Evolutionary conservation across 2,113 vertebrate species (phyloP), one percentile per base, ranked within the genome.

Genomic region (Pampusana beccarii): DNA sequence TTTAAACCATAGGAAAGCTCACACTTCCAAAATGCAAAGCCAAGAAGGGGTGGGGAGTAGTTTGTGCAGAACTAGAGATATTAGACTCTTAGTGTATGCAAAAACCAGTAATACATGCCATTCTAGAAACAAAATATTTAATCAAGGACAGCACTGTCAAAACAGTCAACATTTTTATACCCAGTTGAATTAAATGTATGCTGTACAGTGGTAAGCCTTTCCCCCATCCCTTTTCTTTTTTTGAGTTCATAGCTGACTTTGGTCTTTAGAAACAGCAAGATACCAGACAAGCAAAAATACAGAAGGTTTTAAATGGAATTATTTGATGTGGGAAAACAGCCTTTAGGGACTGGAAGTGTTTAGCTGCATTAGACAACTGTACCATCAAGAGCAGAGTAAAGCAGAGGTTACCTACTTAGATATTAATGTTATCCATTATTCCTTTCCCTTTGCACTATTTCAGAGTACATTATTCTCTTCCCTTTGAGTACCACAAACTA

Each of bases 181-280:
- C 64, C 44, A 50, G 20, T 7, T 86, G 46, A 80, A 86, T 11
- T 50, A 84, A 77, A 73, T 7, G 28, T 16, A 62, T 16, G 11
- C 10, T 64, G 10, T 46, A 53, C 9, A 84, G 17, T 16, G 74
- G 23, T n/a, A 60, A 51, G 23, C 24, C 13, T 58, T 25, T 3
- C 3, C 7, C 10, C 11, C 2, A 0, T 2, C 6, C 18, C 9
- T 67, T 7, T 20, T 34, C 29, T 92, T 61, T 36, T 46, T 65
- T 21, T 13, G 10, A 56, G 20, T 51, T 48, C 4, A 0, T 38
- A 23, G n/a, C n/a, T 12, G 25, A 46, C 26, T 42, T 62, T 53
- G 9, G 29, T 61, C 80, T 88, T 80, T 31, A 85, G 28, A 93
- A 78, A 28, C 36, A 61, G 34, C 8, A 79, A 24, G 34, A 93